Evolutionary conservation across 2,888 invertebrate species (phyloP).

Genomic region (Hesperia comma): DNA sequence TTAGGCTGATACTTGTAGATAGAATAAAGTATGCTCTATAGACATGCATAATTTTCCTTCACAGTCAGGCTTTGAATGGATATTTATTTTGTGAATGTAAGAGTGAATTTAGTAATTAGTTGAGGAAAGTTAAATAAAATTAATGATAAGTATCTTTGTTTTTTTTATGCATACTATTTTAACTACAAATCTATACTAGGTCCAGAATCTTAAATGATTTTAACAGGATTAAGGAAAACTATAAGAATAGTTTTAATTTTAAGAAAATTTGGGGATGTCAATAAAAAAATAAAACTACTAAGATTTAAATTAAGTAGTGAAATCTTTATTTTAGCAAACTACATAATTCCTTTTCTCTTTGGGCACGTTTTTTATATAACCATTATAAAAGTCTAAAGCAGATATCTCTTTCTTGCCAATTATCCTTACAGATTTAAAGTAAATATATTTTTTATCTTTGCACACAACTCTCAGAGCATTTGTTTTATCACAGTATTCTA

Average conservation of each 20-base stretch:
- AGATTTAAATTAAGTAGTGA: no score
- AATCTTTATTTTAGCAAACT: conserved; percentile 55
- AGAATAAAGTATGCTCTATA: conserved; percentile 1
- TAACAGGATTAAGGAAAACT: no score
- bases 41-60: not conserved
- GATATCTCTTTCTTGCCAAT: conserved; percentile 88
- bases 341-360: conserved; percentile 59
- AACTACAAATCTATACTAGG: no score
- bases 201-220: no score
- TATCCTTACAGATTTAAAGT: conserved; percentile 86
- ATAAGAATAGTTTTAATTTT: no score
- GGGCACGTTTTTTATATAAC: conserved; percentile 87
- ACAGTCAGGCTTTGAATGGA: conserved; percentile 1
- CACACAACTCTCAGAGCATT: conserved; percentile 87
- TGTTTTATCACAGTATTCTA: conserved; percentile 83
- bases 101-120: conserved; percentile 17
- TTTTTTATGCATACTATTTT: no score
- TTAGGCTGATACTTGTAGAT: conserved; percentile 4
- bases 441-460: conserved; percentile 85
- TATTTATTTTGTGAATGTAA: conserved; percentile 16
- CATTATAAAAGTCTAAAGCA: conserved; percentile 93
- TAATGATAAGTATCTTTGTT: conserved; percentile 13
- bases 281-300: conserved; percentile 17
- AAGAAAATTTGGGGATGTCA: not conserved
- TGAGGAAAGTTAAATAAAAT: conserved; percentile 13